Evolutionary conservation across 92 coral and sea anemone genomes (phyloP).

Genomic region (Palythoa heliodiscus): DNA sequence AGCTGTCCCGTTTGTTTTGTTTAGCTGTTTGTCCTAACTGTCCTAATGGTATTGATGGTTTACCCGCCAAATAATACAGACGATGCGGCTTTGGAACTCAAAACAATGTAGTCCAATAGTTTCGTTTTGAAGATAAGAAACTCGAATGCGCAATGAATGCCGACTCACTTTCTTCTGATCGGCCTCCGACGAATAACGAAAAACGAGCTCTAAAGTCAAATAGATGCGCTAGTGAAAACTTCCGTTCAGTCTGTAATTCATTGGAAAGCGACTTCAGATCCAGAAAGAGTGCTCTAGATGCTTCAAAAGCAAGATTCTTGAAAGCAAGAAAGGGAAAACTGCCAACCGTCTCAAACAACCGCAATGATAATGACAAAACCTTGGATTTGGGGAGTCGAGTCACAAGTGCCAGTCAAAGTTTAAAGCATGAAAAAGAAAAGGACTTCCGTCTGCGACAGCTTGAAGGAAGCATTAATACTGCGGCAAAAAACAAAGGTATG

Average conservation of each 20-base stretch:
- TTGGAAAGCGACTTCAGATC: slow-evolving; percentile 21
- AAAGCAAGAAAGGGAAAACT: slow-evolving; percentile 2
- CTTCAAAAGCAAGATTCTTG: slow-evolving; percentile 18
- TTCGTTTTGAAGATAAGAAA: not conserved
- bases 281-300: slow-evolving; percentile 4
- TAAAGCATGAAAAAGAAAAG: not conserved
- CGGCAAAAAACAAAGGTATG: not conserved
- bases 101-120: not conserved
- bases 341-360: not conserved
- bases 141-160: not conserved
- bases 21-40: too few species aligned
- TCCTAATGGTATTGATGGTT: too few species aligned
- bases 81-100: too few species aligned
- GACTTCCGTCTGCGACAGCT: not conserved
- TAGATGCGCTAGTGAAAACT: slow-evolving; percentile 16
- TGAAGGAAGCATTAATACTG: not conserved
- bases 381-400: not conserved
- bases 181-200: slow-evolving; percentile 23
- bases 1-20: too few species aligned
- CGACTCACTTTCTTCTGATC: not conserved
- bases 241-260: slow-evolving; percentile 17
- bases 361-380: not conserved
- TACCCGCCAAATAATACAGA: too few species aligned
- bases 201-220: slow-evolving; percentile 10
- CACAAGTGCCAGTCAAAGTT: not conserved